These are phyloP conservation scores for Podilymbus podiceps DNA, from an alignment of 2,113 vertebrate species.

Conservation along the genomic window DNA sequence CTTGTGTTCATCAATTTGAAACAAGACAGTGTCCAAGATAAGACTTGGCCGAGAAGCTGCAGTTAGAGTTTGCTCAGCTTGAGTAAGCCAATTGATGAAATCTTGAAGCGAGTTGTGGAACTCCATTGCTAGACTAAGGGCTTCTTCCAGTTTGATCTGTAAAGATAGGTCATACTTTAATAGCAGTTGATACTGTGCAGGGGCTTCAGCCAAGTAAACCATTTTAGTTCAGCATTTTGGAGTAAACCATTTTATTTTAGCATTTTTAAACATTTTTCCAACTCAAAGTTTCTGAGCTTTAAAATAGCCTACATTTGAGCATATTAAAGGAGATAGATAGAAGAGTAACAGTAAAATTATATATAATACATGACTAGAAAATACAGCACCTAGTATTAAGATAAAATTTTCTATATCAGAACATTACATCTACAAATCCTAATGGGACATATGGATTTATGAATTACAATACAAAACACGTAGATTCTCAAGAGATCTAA, in stretches of 20 bases:
- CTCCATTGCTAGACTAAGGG: constrained; percentile 87
- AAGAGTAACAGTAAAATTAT: not conserved
- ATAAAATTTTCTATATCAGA: not conserved
- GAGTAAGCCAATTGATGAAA: constrained; percentile 98
- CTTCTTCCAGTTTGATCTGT: constrained; percentile 94
- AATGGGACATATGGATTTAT: not conserved
- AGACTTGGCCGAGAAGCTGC: constrained; percentile 91
- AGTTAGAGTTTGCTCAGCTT: constrained; percentile 93
- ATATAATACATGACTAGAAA: not conserved
- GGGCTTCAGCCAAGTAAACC: not conserved
- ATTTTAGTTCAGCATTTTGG: not conserved
- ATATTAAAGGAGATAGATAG: not conserved
- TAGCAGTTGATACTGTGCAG: not conserved
- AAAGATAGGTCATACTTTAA: constrained; percentile 42
- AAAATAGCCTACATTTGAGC: not conserved
- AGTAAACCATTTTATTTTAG: constrained; percentile 15
- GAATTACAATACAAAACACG: not conserved
- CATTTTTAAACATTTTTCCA: not conserved
- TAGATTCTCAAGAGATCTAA: not conserved
- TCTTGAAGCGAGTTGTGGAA: constrained; percentile 98
- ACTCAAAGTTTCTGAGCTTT: not conserved
- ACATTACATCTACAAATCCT: not conserved
- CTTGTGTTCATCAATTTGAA: constrained; percentile 99
- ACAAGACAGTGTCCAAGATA: constrained; percentile 94
- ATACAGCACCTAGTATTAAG: not conserved